Evolutionary conservation across 2,113 vertebrate genomes (phyloP), one percentile per base, ranked within the genome.

Genomic region (Ceratotherium simum): DNA sequence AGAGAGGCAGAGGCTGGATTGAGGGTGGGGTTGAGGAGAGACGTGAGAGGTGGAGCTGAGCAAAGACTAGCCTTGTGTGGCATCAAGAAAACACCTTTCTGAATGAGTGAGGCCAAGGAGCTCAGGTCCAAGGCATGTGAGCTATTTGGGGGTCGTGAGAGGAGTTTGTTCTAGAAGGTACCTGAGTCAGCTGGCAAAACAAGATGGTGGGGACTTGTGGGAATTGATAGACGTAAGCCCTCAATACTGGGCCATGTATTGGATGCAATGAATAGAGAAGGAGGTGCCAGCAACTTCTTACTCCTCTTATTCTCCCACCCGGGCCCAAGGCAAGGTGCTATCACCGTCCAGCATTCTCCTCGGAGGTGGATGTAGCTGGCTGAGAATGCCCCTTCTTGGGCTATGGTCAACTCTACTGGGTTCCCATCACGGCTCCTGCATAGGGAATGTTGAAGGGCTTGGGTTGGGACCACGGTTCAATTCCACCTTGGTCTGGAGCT

Each of bases 91-190:
- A 81, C 39, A 27, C 12, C 33, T 78, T 92, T 97, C 23, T 88
- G 90, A 86, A 80, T 12, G 4, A 23, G 13, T 46, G 70, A 73
- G 60, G 27, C 70, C 36, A 6, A 90, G 17, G 48, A 36, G 17
- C 62, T 64, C 46, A 73, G 78, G 51, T 9, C 46, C 25, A 25
- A 51, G 64, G 39, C 27, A 25, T 16, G 9, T 20, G 73, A 90
- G 54, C 36, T 70, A 13, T 31, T 54, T 75, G 36, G 56, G 31
- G 18, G 0, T 46, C 7, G 6, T 31, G 17, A 91, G 13, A 86
- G 64, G 73, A 81, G 95, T 29, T 86, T 78, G 60, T 94, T 92
- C 36, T 70, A 33, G 85, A 80, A 92, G 75, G 23, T 85, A 10
- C 48, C 8, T 5, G 11, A 73, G 12, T 78, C 39, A 48, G 29